A percentile compares a stretch with the other conserved stretches of the same genome.
phyloP scores from a whole-genome alignment of 2,888 invertebrate species.

The Orthosia gracilis region DNA sequence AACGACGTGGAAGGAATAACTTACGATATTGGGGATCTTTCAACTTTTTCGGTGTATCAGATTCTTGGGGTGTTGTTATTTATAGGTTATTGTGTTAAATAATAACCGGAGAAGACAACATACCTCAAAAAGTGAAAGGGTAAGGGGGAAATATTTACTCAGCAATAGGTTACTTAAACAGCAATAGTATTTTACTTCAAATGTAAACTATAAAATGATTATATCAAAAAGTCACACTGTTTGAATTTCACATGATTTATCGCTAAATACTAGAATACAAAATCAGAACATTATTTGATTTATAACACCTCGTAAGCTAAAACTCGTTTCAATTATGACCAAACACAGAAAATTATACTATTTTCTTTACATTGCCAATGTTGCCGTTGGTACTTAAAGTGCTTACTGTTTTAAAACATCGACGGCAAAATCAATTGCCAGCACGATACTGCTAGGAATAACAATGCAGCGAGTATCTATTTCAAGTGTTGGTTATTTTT shows the following conservation, averaged over 20 bases:
- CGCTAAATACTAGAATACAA: too few species aligned
- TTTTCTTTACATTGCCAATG: neutral
- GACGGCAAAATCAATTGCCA: constrained; percentile 1
- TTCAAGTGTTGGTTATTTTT: neutral
- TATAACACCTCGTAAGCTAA: too few species aligned
- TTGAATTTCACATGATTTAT: too few species aligned
- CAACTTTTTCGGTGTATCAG: neutral
- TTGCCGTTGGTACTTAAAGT: neutral
- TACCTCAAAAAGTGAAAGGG: too few species aligned
- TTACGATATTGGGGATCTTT: constrained; percentile 38
- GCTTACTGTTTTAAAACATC: neutral
- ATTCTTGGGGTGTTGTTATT: neutral
- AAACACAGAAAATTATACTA: too few species aligned
- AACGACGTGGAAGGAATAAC: constrained; percentile 19
- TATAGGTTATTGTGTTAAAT: neutral
- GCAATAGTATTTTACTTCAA: neutral
- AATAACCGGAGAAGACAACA: neutral
- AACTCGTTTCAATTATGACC: too few species aligned
- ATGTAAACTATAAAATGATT: too few species aligned
- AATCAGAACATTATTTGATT: too few species aligned
- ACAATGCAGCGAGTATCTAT: constrained; percentile 3
- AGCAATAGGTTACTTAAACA: too few species aligned
- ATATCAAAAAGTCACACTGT: too few species aligned
- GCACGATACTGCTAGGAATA: neutral
- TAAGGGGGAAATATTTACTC: too few species aligned